These are phyloP conservation scores for Scaptomyza reducta DNA, from an alignment of 2,888 invertebrate species.

Conservation along the genomic window DNA sequence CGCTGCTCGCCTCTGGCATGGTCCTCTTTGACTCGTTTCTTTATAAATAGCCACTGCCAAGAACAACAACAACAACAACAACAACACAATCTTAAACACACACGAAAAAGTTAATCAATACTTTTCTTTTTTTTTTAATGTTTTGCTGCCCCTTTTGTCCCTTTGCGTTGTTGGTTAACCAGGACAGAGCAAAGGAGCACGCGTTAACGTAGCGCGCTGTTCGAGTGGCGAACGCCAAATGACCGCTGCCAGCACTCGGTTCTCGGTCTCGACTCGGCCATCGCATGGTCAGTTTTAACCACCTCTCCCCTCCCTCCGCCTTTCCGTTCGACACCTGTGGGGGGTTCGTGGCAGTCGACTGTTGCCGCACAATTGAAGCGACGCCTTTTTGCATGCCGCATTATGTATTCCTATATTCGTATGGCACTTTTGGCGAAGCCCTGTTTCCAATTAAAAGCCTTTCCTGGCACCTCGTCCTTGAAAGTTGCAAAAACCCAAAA, in stretches of 20 bases:
- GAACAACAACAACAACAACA: conserved; percentile 6
- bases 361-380: conserved; percentile 56
- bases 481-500: no score
- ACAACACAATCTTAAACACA: conserved; percentile 4
- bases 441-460: conserved; percentile 67
- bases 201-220: conserved; percentile 65
- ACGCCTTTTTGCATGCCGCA: conserved; percentile 56
- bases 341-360: conserved; percentile 34
- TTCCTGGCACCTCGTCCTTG: conserved; percentile 52
- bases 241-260: conserved; percentile 72
- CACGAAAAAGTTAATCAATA: conserved; percentile 70
- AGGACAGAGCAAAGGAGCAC: conserved; percentile 57
- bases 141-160: conserved; percentile 44
- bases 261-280: conserved; percentile 48
- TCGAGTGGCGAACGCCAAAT: conserved; percentile 80
- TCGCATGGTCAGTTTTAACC: conserved; percentile 48
- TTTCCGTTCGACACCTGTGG: conserved; percentile 23
- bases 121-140: conserved; percentile 39
- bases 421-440: conserved; percentile 9
- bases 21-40: conserved; percentile 23
- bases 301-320: neutral
- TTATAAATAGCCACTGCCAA: conserved; percentile 14
- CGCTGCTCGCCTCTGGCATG: conserved; percentile 54
- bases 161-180: conserved; percentile 6
- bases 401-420: conserved; percentile 49